Base-by-base conservation (phyloP, 2,113 vertebrate genomes). In the Silurus meridionalis region DNA sequence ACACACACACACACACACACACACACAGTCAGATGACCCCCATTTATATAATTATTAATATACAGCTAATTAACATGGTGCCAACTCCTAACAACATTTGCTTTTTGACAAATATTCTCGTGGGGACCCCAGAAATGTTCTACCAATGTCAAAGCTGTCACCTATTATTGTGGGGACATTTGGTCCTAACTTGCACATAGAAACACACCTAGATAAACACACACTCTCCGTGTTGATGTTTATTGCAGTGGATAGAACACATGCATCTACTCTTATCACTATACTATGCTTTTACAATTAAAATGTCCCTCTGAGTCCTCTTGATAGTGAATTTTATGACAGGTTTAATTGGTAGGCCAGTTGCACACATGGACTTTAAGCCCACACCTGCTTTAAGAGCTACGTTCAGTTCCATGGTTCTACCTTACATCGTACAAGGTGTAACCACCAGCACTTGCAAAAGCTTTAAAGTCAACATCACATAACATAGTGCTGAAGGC, bases 1-100 rank as follows among this genome's bases (percentile, higher is more conserved):
- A 28, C 11, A 14, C 25, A 37, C 9, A n/a, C 8, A 19, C 46
- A n/a, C 11, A 48, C n/a, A 25, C 23, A 25, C 66, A 37, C 25
- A 37, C 13, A 25, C 55, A 23, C 6, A 0, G 37, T 37, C 37
- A 37, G 37, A 37, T 60, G 25, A 61, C 57, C 19, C 48, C 14
- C 57, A 13, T 80, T 61, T 28, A 61, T 19, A 57, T 80, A 60
- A 46, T 61, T 80, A 80, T 80, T 46, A 80, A 80, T 80, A 80
- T 80, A 48, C 19, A 23, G 19, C 9, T 78, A 78, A 78, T 25
- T 78, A 75, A 75, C 11, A 2, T 10, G n/a, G n/a, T n/a, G 9
- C 10, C 21, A n/a, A 75, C 8, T 53, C 23, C 71, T 74, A 21
- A 21, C 9, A n/a, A 77, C 50, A n/a, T 52, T 6, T 9, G 1